A percentile compares a stretch with the other conserved stretches of the same genome.
Conservation (phyloP, 2,113 vertebrate species). For the Lota lota region DNA sequence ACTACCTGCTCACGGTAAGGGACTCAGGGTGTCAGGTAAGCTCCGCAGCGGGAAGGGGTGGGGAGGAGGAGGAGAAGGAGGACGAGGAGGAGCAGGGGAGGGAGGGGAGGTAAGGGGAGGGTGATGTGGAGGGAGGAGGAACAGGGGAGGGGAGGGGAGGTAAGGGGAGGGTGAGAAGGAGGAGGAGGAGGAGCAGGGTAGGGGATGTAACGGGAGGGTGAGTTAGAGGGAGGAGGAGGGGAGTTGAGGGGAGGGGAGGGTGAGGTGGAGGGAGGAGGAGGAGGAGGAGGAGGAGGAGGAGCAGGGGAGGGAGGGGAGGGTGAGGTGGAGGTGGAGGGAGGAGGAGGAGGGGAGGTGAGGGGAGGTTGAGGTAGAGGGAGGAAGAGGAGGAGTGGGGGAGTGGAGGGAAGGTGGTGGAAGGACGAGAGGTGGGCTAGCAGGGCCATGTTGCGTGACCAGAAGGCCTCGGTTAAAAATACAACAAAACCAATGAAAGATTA, state of each 20-base stretch:
- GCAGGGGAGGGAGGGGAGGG: too few relatives aligned
- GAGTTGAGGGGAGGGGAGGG: constrained; percentile 26
- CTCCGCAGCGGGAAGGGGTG: constrained; percentile 1
- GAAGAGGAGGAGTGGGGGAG: too few relatives aligned
- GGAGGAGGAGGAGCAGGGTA: constrained; percentile 16
- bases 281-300: too few relatives aligned
- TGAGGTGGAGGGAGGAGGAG: not conserved
- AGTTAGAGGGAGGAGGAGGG: not conserved
- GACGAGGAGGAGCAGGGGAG: not conserved
- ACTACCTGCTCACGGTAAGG: constrained; percentile 13
- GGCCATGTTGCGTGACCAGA: constrained; percentile 69
- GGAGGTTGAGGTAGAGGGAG: too few relatives aligned
- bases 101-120: not conserved
- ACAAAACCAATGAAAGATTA: constrained; percentile 78
- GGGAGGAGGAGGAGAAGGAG: too few relatives aligned
- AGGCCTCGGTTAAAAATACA: constrained; percentile 76
- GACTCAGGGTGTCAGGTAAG: constrained; percentile 32
- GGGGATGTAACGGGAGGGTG: constrained; percentile 24
- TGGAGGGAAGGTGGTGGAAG: too few relatives aligned
- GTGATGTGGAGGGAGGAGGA: not conserved
- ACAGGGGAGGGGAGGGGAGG: too few relatives aligned
- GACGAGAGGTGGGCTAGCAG: not conserved
- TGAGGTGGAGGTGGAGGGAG: too few relatives aligned
- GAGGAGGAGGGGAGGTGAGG: too few relatives aligned
- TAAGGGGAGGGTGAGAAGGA: not conserved